Evolutionary conservation across 1,140 invertebrate genomes (phyloP).

Genomic region (Drosophila sproati): DNA sequence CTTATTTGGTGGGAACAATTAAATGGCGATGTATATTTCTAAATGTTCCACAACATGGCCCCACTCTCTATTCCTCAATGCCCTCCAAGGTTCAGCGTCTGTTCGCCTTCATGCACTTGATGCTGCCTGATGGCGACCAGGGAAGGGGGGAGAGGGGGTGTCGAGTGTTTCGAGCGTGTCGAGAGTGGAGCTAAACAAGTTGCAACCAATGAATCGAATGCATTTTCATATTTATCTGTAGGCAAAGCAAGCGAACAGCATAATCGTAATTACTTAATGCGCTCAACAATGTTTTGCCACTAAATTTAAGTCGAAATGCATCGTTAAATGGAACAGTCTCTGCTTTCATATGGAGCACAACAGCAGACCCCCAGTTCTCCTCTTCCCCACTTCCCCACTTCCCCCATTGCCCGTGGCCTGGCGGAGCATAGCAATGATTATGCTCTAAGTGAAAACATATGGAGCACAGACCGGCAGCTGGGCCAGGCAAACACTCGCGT

Average conservation of each 20-base stretch:
- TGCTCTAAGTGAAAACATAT: slow-evolving; percentile 69
- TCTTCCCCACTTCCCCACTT: background rate
- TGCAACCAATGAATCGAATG: slow-evolving; percentile 48
- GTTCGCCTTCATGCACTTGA: background rate
- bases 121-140: background rate
- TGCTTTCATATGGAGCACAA: background rate
- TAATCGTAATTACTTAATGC: slow-evolving; percentile 54
- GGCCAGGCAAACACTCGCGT: slow-evolving; percentile 19
- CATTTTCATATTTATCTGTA: slow-evolving; percentile 18
- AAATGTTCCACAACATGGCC: slow-evolving; percentile 15
- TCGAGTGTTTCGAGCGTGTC: too few species aligned
- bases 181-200: slow-evolving; percentile 11
- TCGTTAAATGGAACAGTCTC: slow-evolving; percentile 44
- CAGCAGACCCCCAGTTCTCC: background rate
- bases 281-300: slow-evolving; percentile 55
- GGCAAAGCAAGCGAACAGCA: slow-evolving; percentile 29
- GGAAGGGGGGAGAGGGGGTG: too few species aligned
- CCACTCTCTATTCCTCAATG: slow-evolving; percentile 2
- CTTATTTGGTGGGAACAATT: slow-evolving; percentile 40
- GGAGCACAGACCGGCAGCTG: slow-evolving; percentile 44
- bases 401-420: too few species aligned
- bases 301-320: slow-evolving; percentile 64
- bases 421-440: slow-evolving; percentile 47
- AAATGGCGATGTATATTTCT: background rate
- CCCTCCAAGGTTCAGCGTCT: background rate